Base-by-base conservation (phyloP, 2,888 invertebrate genomes). In the Eulithis prunata region DNA sequence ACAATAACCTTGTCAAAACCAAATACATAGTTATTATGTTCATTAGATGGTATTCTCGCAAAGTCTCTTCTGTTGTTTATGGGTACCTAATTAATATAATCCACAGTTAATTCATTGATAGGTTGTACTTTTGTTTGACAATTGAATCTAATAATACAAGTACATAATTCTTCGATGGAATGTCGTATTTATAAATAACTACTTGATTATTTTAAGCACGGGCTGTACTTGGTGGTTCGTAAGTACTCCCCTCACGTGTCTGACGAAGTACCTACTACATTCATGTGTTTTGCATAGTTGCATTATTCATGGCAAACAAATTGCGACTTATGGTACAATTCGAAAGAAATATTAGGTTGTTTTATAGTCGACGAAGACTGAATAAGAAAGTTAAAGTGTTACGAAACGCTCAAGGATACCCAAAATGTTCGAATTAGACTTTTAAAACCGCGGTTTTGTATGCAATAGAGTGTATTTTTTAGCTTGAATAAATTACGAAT, bases 181-280 rank as follows among this genome's bases (percentile, higher is more conserved):
- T 41, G 41, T 41, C 8, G 41, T 41, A 41, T 41, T 41, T 41
- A 41, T 8, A 71, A 69, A 70, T 64, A 21, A 21, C 21, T 21
- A 72, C 69, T 77, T 89, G 81, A 74, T 66, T 71, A 91, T 87
- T 84, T 89, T 65, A 75, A 71, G 71, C 89, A 87, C 85, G 83
- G 83, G 51, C 60, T 68, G 64, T 85, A 86, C 84, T 81, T 82
- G 80, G 83, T 41, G 85, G 86, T 73, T 84, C 73, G 76, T 86
- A 85, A 83, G 79, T 78, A 89, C 78, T 59, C 89, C 21, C 67
- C 79, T 89, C 90, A 90, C 91, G 90, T 85, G 83, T 82, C 70
- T 76, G 80, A 76, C 82, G 79, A 82, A 85, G 88, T 86, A 88
- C 85, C 11, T 32, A 32, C 32, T 84, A 87, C 86, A 83, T 83